Conservation (phyloP, 2,113 vertebrate genomes). For the Gyps fulvus region DNA sequence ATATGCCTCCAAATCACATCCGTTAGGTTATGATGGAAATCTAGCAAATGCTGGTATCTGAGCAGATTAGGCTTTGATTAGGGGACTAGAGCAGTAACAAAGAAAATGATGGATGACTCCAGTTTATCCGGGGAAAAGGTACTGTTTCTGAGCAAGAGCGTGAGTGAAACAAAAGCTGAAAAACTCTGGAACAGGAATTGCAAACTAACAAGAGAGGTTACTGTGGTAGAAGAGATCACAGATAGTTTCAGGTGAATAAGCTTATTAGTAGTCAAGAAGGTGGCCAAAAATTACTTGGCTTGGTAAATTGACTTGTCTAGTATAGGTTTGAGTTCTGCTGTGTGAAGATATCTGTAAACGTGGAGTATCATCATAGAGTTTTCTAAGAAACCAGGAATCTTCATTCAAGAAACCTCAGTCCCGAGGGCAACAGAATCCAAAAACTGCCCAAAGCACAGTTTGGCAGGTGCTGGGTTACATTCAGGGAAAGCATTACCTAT, state of each 20-base stretch:
- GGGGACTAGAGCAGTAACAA: not conserved
- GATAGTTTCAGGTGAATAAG: not conserved
- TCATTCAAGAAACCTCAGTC: not conserved
- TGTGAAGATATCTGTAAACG: not conserved
- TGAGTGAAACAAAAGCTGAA: not conserved
- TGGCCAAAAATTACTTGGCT: not conserved
- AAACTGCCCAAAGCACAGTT: not conserved
- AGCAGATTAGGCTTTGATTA: not conserved
- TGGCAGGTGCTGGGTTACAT: not conserved
- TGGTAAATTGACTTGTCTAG: not conserved
- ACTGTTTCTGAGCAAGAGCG: not conserved
- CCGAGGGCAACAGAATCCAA: not conserved
- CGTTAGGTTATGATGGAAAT: not conserved
- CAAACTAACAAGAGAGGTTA: not conserved
- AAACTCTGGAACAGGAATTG: not conserved
- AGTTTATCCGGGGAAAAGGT: not conserved
- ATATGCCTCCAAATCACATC: not conserved
- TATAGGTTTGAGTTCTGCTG: not conserved
- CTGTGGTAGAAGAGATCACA: not conserved
- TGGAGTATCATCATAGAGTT: not conserved
- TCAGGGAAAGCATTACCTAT: not conserved
- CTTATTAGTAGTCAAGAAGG: not conserved
- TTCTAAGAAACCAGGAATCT: not conserved
- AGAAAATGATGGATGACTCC: not conserved
- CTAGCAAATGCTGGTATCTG: not conserved